These are phyloP conservation scores for Biston stratarius DNA, from an alignment of 2,888 invertebrate species.

Conservation along the genomic window DNA sequence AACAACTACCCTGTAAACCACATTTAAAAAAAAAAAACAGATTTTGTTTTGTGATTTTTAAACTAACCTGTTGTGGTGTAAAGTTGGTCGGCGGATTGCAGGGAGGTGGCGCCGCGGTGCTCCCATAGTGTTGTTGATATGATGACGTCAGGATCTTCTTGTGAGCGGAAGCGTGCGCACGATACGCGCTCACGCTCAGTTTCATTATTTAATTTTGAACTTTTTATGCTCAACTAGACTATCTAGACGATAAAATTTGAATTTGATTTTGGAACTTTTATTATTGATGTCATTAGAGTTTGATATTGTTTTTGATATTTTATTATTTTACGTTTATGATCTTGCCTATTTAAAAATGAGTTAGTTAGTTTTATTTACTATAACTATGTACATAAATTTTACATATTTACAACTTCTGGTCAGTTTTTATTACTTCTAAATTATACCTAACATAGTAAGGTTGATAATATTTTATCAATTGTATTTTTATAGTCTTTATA, in stretches of 20 bases:
- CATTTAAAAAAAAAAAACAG: no score
- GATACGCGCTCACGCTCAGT: conserved; percentile 94
- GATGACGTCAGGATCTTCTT: conserved; percentile 93
- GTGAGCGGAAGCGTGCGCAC: conserved; percentile 95
- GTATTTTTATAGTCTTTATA: background rate
- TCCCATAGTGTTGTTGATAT: conserved; percentile 93
- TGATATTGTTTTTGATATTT: background rate
- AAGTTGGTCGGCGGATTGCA: conserved; percentile 79
- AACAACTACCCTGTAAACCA: no score
- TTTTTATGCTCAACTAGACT: no score
- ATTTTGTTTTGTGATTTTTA: no score
- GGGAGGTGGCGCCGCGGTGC: conserved; percentile 88
- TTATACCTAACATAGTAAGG: background rate
- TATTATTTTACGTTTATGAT: no score
- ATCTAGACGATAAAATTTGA: no score
- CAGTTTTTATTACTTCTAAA: background rate
- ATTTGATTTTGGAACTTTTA: background rate
- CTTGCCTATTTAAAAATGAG: background rate
- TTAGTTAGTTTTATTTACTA: background rate
- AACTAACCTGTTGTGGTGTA: conserved; percentile 74
- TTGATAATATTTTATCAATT: background rate
- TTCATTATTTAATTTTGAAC: conserved; percentile 86
- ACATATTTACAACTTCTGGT: conserved; percentile 13
- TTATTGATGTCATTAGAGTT: background rate
- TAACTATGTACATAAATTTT: background rate